Evolutionary conservation across 2,797 vertebrate species (phyloP), one percentile per base, ranked within the genome.

Genomic region (Enteromius fasciolatus): DNA sequence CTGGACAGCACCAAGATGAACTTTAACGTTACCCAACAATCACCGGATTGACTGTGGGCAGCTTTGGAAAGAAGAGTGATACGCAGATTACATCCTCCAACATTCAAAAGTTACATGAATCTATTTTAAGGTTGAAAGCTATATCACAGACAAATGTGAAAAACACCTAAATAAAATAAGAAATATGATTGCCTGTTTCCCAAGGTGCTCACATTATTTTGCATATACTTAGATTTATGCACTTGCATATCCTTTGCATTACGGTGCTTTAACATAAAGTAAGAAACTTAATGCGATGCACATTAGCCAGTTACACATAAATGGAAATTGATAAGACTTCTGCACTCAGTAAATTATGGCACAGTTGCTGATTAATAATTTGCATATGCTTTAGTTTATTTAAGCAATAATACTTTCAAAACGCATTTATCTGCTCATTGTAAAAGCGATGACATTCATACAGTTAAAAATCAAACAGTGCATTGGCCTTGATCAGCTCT

Each of bases 401-500:
- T 59, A 14, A 25, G 2, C 5, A 25, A 12, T 25, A 25, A 61
- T 12, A 6, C 12, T 28, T 61, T 61, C 12, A 61, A 61, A 59
- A 59, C 23, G 12, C 12, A 61, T 25, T 2, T 61, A 28, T 28
- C 23, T 15, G 59, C 28, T 15, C 2, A 61, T 7, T 61, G 25
- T 61, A 28, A 28, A 61, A 61, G 1, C 12, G 5, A 15, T 28
- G 5, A 28, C 23, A 7, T 15, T 25, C 6, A 61, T 28, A 28
- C 25, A 15, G 59, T 15, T 61, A 61, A 61, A 61, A 28, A 28
- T 14, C 12, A 61, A 61, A 61, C 25, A 61, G 12, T 61, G 25
- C 59, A 17, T 5, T 63, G 59, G 59, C 25, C 59, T 28, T 63
- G 77, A 52, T 68, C 28, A 54, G n/a, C 11, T 79, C 41, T 69